A percentile compares a stretch with the other conserved stretches of the same genome.
phyloP scores from a whole-genome alignment of 2,797 vertebrate genomes.

The Pristis pectinata region DNA sequence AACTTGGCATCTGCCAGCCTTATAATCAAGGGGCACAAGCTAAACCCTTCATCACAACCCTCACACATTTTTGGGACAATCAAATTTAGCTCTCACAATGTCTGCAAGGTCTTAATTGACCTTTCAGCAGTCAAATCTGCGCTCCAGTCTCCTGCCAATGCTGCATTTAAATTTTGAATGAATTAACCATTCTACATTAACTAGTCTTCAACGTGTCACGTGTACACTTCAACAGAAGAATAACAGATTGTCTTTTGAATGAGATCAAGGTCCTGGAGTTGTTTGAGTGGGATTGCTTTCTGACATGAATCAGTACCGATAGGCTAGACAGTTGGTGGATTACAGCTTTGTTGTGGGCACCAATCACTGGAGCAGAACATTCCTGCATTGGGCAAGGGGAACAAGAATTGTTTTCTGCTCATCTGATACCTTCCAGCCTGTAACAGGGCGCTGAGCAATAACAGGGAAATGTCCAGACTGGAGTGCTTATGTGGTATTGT shows the following conservation, averaged over 20 bases:
- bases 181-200: background rate
- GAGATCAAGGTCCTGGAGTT: background rate
- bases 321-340: background rate
- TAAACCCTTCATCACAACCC: too few relatives aligned
- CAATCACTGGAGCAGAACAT: background rate
- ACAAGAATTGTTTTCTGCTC: background rate
- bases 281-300: background rate
- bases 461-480: background rate
- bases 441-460: background rate
- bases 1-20: too few relatives aligned
- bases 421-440: background rate
- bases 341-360: background rate
- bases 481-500: background rate
- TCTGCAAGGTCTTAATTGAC: background rate
- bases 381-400: background rate
- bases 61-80: too few relatives aligned
- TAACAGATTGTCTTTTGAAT: background rate
- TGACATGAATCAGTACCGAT: background rate
- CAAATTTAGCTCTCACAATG: background rate
- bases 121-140: slow-evolving; percentile 12
- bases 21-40: too few relatives aligned
- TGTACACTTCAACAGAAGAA: background rate
- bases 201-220: too few relatives aligned
- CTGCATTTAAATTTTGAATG: background rate
- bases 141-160: background rate